Evolutionary conservation across 2,888 invertebrate species (phyloP), one percentile per base, ranked within the genome.

Genomic region (Dolichopus griseipennis): DNA sequence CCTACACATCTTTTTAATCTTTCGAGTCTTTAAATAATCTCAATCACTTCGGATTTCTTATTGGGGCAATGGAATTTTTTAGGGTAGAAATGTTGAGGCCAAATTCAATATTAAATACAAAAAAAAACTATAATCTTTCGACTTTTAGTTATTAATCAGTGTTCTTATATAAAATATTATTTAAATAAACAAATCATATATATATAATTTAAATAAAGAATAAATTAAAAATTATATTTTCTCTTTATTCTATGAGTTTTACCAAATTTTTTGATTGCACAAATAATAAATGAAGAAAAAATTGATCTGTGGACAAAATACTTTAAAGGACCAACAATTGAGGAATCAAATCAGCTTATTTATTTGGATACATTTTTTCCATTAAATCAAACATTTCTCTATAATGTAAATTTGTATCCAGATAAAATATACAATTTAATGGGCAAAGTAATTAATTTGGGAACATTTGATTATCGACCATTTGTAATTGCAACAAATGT

Each of bases 221-320:
- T 27, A 27, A 27, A 27, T 4, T 5, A n/a, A 27, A 4, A 27
- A 2, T 5, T 27, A 27, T 27, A 27, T 27, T 27, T 27, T 5
- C 5, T 27, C 15, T 20, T 62, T 10, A 20, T 52, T 52, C 4
- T n/a, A n/a, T n/a, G n/a, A 52, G 52, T 52, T 52, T n/a, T 52
- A n/a, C 52, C 52, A 52, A n/a, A 52, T 52, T 52, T 52, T 52
- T 68, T 15, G 67, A 69, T 66, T 67, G 70, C 12, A n/a, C 70
- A 21, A 69, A 70, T 33, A 10, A 18, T 63, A 2, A 27, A 27
- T 63, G 63, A 63, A 33, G 12, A 1, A 15, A 27, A 27, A 63
- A 27, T 63, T 63, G 27, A 27, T 27, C 12, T 63, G 1, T 63
- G 63, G 63, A 63, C 63, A 63, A 63, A 63, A 63, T 18, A 63